phyloP scores from a whole-genome alignment of 30 jellyfish, hydroid and myxozoan species.

The Pseudorhiza aurosa region DNA sequence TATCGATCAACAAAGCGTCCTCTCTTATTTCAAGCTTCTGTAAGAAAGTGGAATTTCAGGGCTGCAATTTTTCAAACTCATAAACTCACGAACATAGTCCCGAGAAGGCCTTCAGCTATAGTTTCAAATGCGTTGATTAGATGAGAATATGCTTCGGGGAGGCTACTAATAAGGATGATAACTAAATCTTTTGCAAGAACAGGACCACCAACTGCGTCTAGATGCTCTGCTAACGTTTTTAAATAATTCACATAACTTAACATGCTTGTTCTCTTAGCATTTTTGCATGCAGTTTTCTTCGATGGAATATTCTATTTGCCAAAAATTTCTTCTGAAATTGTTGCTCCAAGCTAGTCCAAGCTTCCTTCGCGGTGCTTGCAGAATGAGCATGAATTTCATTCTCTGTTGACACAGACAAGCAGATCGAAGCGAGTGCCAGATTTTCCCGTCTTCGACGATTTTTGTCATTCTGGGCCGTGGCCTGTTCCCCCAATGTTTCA shows the following conservation, averaged over 20 bases:
- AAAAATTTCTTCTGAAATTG: constrained; percentile 36
- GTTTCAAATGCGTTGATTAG: constrained; percentile 55
- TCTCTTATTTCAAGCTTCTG: neutral
- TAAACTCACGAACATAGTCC: constrained; percentile 12
- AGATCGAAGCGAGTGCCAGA: constrained; percentile 39
- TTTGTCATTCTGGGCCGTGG: constrained; percentile 7
- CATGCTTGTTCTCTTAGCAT: constrained; percentile 32
- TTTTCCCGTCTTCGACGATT: neutral
- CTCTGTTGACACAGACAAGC: constrained; percentile 17
- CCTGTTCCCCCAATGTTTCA: constrained; percentile 37
- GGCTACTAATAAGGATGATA: constrained; percentile 40
- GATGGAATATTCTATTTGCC: constrained; percentile 30
- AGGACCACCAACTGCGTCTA: constrained; percentile 48
- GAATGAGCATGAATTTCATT: constrained; percentile 4
- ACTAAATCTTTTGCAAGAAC: constrained; percentile 27
- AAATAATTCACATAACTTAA: constrained; percentile 18
- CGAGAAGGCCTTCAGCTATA: constrained; percentile 36
- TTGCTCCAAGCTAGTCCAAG: constrained; percentile 37
- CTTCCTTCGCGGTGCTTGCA: constrained; percentile 31
- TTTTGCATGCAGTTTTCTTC: constrained; percentile 33
- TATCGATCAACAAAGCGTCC: neutral
- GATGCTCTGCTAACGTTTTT: constrained; percentile 28
- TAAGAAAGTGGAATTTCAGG: neutral
- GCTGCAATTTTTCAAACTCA: constrained; percentile 13
- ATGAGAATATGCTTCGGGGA: constrained; percentile 37